Conservation (phyloP, 2,888 invertebrate species). For the Sympetrum striolatum region DNA sequence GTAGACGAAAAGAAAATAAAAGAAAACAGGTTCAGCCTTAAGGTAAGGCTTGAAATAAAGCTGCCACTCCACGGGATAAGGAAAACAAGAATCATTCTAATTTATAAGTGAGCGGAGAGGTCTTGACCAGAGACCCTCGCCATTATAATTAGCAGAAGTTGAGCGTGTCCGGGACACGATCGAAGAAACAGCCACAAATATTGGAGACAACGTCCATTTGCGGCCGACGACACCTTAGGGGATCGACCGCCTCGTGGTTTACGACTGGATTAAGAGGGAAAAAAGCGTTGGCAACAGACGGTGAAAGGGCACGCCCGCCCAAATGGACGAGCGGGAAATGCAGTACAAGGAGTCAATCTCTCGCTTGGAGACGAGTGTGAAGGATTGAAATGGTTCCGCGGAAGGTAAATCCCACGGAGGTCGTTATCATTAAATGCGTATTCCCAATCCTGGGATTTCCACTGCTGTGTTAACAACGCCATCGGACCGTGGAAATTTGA, state of each 20-base stretch:
- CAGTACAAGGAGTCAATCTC: not conserved
- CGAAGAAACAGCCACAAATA: not conserved
- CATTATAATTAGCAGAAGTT: not conserved
- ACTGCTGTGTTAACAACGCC: slow-evolving; percentile 25
- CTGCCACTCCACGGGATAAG: too few species aligned
- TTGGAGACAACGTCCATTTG: not conserved
- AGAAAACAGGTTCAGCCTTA: too few species aligned
- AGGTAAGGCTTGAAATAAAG: too few species aligned
- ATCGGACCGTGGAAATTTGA: slow-evolving; percentile 19
- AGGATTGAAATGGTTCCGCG: not conserved
- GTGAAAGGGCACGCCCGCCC: not conserved
- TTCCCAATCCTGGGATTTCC: slow-evolving; percentile 31
- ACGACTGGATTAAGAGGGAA: not conserved
- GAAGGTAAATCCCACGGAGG: slow-evolving; percentile 5
- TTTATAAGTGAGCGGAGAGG: too few species aligned
- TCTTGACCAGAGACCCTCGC: too few species aligned
- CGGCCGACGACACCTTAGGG: not conserved
- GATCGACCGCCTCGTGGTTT: slow-evolving; percentile 9
- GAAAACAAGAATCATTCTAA: too few species aligned
- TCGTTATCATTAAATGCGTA: slow-evolving; percentile 37
- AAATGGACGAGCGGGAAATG: not conserved
- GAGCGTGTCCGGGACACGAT: not conserved
- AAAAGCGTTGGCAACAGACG: not conserved
- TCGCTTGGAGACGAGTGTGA: too few species aligned
- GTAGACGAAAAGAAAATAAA: too few species aligned